A percentile compares a stretch with the other conserved stretches of the same genome.
Evolutionary conservation across 2,888 invertebrate species (phyloP).

Genomic region (Pollenia angustigena): DNA sequence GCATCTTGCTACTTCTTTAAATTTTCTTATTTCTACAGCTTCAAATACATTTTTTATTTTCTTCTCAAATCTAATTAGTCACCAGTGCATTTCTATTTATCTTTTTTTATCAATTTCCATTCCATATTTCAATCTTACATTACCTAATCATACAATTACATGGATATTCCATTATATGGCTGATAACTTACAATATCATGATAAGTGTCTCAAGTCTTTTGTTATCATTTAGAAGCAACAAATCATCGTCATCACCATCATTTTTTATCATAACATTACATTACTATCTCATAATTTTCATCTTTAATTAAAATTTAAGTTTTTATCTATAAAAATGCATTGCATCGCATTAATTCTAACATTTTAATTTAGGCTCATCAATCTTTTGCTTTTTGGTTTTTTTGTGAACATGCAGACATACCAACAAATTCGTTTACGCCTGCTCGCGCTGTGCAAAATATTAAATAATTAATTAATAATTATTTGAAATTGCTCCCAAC

Average conservation of each 20-base stretch:
- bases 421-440: slow-evolving; percentile 25
- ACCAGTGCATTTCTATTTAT: no score
- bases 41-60: no score
- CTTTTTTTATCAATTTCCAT: background rate
- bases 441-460: slow-evolving; percentile 55
- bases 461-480: slow-evolving; percentile 73
- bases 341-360: slow-evolving; percentile 60
- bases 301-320: slow-evolving; percentile 69
- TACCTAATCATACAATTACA: slow-evolving; percentile 12
- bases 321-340: slow-evolving; percentile 61
- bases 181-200: slow-evolving; percentile 7
- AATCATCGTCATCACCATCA: slow-evolving; percentile 52
- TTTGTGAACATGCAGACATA: background rate
- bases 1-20: no score
- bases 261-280: slow-evolving; percentile 53
- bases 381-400: slow-evolving; percentile 48
- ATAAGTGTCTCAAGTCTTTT: slow-evolving; percentile 49
- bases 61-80: no score
- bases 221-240: slow-evolving; percentile 44
- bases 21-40: no score
- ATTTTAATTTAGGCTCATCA: slow-evolving; percentile 70
- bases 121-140: background rate
- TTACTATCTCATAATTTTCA: slow-evolving; percentile 65
- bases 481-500: slow-evolving; percentile 64
- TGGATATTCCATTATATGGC: slow-evolving; percentile 3